phyloP scores from a whole-genome alignment of 2,113 vertebrate genomes.

The Aphelocoma coerulescens region DNA sequence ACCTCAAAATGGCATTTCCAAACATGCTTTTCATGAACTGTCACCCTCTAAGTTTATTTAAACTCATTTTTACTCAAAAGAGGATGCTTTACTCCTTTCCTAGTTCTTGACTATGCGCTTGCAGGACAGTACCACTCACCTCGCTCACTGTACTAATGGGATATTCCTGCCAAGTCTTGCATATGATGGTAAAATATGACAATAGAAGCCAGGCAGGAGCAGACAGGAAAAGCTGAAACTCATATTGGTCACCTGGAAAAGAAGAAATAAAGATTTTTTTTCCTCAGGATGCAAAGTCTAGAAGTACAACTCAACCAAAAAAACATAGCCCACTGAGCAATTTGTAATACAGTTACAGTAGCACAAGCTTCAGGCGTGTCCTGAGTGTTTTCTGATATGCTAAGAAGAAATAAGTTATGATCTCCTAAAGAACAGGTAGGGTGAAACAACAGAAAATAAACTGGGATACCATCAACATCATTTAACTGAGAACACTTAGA shows the following conservation, averaged over 20 bases:
- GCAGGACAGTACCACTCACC: not conserved
- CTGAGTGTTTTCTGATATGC: not conserved
- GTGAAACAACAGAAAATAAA: not conserved
- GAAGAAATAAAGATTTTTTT: not conserved
- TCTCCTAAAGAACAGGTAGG: not conserved
- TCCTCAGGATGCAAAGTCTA: not conserved
- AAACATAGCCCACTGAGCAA: not conserved
- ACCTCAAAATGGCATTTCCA: not conserved
- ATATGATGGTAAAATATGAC: not conserved
- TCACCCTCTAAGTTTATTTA: not conserved
- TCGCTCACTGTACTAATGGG: not conserved
- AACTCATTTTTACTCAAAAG: not conserved
- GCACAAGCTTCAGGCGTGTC: not conserved
- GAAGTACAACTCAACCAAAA: not conserved
- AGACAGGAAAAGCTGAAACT: not conserved
- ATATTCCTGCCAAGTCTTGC: not conserved
- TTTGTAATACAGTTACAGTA: not conserved
- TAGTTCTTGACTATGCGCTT: not conserved
- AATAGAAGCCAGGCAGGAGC: not conserved
- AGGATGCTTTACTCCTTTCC: not conserved
- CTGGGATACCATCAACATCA: not conserved
- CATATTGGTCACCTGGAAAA: not conserved
- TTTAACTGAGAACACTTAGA: not conserved
- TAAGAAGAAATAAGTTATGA: not conserved
- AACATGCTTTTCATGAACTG: not conserved